Conservation (phyloP, 1,140 invertebrate species). For the Papilio machaon region DNA sequence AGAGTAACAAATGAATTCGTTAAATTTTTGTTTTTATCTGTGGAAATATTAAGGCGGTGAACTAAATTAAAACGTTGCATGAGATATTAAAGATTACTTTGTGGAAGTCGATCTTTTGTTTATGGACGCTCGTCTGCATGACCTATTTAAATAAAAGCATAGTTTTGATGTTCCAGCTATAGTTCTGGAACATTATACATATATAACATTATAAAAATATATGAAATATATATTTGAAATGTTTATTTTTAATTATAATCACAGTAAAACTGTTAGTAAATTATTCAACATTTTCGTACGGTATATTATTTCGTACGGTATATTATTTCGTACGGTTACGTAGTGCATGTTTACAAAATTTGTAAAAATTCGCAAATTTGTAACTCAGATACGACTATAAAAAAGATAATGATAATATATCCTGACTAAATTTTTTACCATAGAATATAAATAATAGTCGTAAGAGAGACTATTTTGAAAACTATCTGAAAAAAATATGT, state of each 20-base stretch:
- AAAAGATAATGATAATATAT: too few species aligned
- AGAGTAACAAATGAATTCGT: slow-evolving; percentile 5
- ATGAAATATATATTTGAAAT: not conserved
- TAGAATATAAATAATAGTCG: too few species aligned
- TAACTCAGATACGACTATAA: too few species aligned
- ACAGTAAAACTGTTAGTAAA: not conserved
- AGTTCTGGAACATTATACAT: not conserved
- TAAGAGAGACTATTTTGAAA: not conserved
- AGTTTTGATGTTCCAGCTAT: slow-evolving; percentile 2
- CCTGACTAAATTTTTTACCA: too few species aligned
- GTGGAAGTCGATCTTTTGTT: slow-evolving; percentile 15
- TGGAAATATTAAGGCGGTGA: not conserved
- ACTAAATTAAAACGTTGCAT: slow-evolving; percentile 13
- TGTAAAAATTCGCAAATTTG: too few species aligned
- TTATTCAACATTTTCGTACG: not conserved
- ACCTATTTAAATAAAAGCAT: slow-evolving; percentile 23
- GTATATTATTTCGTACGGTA: too few species aligned
- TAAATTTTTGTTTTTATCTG: not conserved
- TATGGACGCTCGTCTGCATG: slow-evolving; percentile 13
- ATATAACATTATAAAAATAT: too few species aligned
- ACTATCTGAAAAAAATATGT: not conserved
- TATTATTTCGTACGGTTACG: too few species aligned
- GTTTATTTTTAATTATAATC: not conserved
- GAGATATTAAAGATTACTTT: slow-evolving; percentile 25
- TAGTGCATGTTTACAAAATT: not conserved